These are phyloP conservation scores for Nudaria mundana DNA, from an alignment of 2,888 invertebrate species.

Conservation along the genomic window DNA sequence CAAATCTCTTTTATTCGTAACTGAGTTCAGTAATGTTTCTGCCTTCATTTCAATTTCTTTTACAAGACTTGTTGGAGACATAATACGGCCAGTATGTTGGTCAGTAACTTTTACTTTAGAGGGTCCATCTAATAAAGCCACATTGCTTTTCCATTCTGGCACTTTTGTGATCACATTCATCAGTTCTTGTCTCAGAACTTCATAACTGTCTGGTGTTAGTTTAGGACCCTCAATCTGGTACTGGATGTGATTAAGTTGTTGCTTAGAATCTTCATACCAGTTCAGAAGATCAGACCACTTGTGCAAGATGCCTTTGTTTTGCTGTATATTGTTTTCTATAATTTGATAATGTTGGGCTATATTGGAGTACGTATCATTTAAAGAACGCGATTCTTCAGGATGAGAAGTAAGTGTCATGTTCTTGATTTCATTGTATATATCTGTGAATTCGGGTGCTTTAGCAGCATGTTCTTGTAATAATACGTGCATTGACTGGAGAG, in stretches of 20 bases:
- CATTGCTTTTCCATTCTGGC: constrained; percentile 86
- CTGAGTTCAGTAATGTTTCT: constrained; percentile 84
- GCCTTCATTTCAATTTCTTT: constrained; percentile 87
- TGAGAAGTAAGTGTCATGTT: constrained; percentile 85
- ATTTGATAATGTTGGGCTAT: constrained; percentile 89
- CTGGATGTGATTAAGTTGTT: constrained; percentile 89
- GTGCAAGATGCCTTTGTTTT: constrained; percentile 87
- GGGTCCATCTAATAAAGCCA: constrained; percentile 85
- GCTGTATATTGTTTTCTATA: constrained; percentile 86
- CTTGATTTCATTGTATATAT: constrained; percentile 92
- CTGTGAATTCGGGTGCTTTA: constrained; percentile 88
- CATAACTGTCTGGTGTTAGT: constrained; percentile 85
- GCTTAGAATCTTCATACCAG: constrained; percentile 90
- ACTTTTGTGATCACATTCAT: constrained; percentile 85
- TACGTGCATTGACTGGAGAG: constrained; percentile 89
- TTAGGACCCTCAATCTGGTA: constrained; percentile 90
- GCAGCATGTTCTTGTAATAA: constrained; percentile 92
- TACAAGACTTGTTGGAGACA: constrained; percentile 87
- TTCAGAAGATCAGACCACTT: constrained; percentile 92
- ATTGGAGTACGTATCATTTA: constrained; percentile 88
- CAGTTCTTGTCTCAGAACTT: constrained; percentile 85
- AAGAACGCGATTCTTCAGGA: constrained; percentile 86
- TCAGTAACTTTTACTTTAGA: constrained; percentile 86
- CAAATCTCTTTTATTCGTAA: constrained; percentile 84
- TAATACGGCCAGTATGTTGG: constrained; percentile 84